Conservation (phyloP, 2,113 vertebrate species). For the Trachemys scripta region DNA sequence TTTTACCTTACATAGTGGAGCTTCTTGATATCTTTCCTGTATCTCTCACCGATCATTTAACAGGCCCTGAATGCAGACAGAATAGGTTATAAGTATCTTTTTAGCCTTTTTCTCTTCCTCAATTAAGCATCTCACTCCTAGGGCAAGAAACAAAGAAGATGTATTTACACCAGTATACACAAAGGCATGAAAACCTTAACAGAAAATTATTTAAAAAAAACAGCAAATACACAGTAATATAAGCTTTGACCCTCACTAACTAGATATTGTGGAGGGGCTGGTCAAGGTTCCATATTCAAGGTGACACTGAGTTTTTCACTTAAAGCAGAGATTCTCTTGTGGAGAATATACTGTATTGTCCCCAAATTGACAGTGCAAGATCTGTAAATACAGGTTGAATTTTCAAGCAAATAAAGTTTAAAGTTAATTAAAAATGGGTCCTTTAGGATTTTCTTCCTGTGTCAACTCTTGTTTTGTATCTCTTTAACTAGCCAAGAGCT, state of each 20-base stretch:
- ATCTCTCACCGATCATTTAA: background rate
- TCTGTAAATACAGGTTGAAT: background rate
- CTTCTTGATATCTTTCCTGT: background rate
- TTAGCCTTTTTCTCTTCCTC: background rate
- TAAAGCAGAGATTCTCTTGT: background rate
- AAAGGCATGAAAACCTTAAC: background rate
- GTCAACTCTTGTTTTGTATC: background rate
- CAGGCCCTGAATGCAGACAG: background rate
- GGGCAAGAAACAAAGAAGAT: background rate
- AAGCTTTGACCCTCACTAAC: background rate
- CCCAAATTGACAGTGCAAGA: background rate
- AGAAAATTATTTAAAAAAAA: background rate
- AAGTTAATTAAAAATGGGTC: background rate
- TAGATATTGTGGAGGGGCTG: background rate
- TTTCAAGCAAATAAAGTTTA: background rate
- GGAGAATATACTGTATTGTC: background rate
- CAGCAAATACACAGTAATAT: background rate
- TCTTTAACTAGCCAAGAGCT: background rate
- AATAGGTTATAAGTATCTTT: background rate
- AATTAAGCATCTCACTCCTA: background rate
- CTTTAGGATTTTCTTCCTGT: background rate
- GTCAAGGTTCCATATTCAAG: background rate
- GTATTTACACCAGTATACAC: background rate
- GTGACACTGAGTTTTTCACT: background rate
- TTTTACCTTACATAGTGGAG: background rate